Base-by-base conservation (phyloP, 2,113 vertebrate genomes). In the Elephantulus edwardii region DNA sequence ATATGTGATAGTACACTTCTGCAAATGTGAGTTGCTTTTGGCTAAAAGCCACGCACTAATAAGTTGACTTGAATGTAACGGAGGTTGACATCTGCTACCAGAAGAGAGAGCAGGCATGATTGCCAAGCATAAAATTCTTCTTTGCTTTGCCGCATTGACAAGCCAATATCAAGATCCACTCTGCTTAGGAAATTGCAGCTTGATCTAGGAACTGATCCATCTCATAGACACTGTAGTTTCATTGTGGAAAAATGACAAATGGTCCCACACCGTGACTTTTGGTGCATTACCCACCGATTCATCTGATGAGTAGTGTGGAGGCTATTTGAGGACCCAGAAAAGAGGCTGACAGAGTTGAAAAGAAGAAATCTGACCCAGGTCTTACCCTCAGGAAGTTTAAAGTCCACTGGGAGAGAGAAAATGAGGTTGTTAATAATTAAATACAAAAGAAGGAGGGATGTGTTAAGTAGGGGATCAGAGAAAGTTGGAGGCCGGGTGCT, bases 1-100 rank as follows among this genome's bases (percentile, higher is more conserved):
- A 96, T 97, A 98, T 98, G 97, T 97, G 96, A 97, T 96, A 96
- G 93, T 95, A 97, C 93, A 96, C 95, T 97, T 96, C 97, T 96
- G 93, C 95, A 97, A 97, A 97, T 97, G 94, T 94, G 96, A 97
- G 97, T 97, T 96, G 97, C 95, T 97, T 97, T 98, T 97, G 97
- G 97, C 97, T 97, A 97, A 97, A 97, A 97, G 96, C 97, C 97
- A 96, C 93, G 94, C 93, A 96, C 97, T 97, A 97, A 97, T 98
- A 97, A 98, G 94, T 97, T 95, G 95, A 96, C 90, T 96, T 97
- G 95, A 97, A 94, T 96, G 89, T 98, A 97, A 98, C 96, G 66
- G 30, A 95, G 81, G 94, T 97, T 98, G 98, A 97, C 97, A 97
- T 97, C 96, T 98, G 96, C 92, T 97, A 88, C 86, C 46, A 44